Conservation (phyloP, 2,797 vertebrate genomes). For the Phyllotis vaccarum region DNA sequence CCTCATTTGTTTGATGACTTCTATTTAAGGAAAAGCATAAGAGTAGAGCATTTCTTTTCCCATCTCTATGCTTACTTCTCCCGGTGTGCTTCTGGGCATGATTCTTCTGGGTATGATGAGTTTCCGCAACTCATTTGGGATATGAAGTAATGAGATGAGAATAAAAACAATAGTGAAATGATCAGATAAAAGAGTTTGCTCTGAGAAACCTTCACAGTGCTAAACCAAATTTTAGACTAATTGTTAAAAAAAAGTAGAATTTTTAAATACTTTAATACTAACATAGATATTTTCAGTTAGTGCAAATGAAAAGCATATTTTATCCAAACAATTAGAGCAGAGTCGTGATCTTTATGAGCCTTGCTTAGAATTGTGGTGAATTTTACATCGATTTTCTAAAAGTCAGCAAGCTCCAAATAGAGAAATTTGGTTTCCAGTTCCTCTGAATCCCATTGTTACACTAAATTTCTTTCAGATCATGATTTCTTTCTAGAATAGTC, state of each 20-base stretch:
- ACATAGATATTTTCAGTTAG: background rate
- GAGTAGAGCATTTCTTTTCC: background rate
- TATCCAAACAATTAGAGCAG: background rate
- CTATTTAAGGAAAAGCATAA: background rate
- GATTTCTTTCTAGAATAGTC: slow-evolving; percentile 18
- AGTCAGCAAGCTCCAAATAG: background rate
- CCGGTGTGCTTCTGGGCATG: background rate
- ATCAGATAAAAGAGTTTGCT: background rate
- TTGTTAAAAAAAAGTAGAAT: background rate
- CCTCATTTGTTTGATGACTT: background rate
- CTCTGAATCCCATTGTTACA: background rate
- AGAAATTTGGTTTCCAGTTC: background rate
- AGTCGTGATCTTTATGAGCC: background rate
- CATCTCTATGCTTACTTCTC: background rate
- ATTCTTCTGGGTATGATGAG: too few species aligned
- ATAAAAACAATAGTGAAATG: background rate
- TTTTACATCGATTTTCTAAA: slow-evolving; percentile 50
- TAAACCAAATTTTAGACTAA: slow-evolving; percentile 14
- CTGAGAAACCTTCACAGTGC: background rate
- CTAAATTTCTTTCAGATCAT: background rate
- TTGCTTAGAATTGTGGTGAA: background rate
- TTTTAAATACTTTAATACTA: background rate
- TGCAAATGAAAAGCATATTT: background rate
- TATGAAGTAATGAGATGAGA: background rate
- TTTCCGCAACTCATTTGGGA: background rate